These are phyloP conservation scores for Drosophila meridiana DNA, from an alignment of 2,888 invertebrate genomes.

Conservation along the genomic window DNA sequence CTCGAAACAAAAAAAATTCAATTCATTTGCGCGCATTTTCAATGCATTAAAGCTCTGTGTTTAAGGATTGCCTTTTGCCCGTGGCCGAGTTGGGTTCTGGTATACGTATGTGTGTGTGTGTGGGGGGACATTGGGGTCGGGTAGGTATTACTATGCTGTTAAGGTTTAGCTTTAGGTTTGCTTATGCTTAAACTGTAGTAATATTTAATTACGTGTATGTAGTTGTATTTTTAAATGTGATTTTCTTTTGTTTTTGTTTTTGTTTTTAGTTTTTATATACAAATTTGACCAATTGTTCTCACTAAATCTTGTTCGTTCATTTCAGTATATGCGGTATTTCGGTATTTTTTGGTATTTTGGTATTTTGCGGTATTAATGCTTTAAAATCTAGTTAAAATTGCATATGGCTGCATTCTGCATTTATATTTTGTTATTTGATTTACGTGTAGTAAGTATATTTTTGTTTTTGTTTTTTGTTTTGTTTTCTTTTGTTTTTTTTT, in stretches of 20 bases:
- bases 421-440: constrained; percentile 72
- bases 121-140: constrained; percentile 13
- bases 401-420: constrained; percentile 76
- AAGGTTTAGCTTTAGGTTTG: constrained; percentile 49
- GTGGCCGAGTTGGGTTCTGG: constrained; percentile 25
- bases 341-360: constrained; percentile 41
- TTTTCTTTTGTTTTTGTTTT: constrained; percentile 3
- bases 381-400: constrained; percentile 81
- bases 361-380: constrained; percentile 76
- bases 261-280: constrained; percentile 58
- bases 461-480: constrained; percentile 18
- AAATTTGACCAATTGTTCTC: constrained; percentile 68
- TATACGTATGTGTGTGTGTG: constrained; percentile 1
- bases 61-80: constrained; percentile 48
- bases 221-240: constrained; percentile 68
- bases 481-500: constrained; percentile 16
- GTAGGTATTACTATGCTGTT: constrained; percentile 46
- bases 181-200: constrained; percentile 78
- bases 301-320: constrained; percentile 38
- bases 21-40: constrained; percentile 71
- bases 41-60: constrained; percentile 67
- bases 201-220: constrained; percentile 77
- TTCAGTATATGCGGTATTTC: constrained; percentile 69
- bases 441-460: constrained; percentile 61
- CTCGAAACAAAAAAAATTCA: constrained; percentile 37